Base-by-base conservation (phyloP, 2,888 invertebrate genomes). In the Athrips mouffetella region DNA sequence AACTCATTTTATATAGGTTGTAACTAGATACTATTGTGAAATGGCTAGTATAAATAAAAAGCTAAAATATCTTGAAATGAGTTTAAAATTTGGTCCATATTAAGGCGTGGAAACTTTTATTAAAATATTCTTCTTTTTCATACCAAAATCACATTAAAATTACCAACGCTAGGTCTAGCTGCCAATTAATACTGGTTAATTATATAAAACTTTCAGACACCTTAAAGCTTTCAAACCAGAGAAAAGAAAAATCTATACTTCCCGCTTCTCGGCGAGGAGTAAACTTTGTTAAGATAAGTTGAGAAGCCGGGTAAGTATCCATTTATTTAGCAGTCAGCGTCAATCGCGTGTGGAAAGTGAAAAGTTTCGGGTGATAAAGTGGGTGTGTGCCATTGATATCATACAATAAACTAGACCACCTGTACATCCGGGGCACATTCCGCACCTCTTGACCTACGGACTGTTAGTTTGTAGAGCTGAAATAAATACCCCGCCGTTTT, bases 321-420 rank as follows among this genome's bases (percentile, higher is more conserved):
- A 63, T 68, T 65, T 69, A 67, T 63, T 62, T 57, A 52, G 51
- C 54, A 58, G 55, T 58, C 40, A 11, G 62, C 68, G 66, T 73
- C 75, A 76, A 73, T 75, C 73, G 73, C 60, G 70, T 62, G 73
- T 65, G 64, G 73, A 70, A 72, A 77, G 76, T 75, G 69, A 71
- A 76, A 76, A 76, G 77, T 77, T 77, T 70, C 60, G 49, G 49
- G 57, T 55, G 60, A 60, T 61, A 58, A 65, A 73, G 67, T 68
- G 65, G n/a, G 37, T 45, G 72, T 64, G 65, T 66, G 66, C 25
- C 25, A 25, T 25, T 8, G 8, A 25, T 25, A 25, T 25, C 25
- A 25, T 6, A 8, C 5, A 25, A 6, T 25, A 25, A 25, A 25
- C 25, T 6, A 25, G 8, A 8, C 25, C 25, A 25, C 25, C 8